These are phyloP conservation scores for Bathynomus jamesi DNA, from an alignment of 1,140 invertebrate genomes.

Conservation along the genomic window DNA sequence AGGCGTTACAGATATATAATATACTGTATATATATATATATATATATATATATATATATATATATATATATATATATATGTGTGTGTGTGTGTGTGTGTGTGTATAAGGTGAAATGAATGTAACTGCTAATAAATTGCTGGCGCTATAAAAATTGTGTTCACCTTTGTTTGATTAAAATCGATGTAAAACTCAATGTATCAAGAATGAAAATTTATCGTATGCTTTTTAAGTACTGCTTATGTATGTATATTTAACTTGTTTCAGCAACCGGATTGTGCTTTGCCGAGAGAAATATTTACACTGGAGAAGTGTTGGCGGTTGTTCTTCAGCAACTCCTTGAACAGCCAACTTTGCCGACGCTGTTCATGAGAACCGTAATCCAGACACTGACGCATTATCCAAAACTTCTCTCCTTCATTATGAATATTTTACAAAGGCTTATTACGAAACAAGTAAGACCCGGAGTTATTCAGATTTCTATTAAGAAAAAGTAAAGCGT, in stretches of 20 bases:
- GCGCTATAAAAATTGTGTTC: too few species aligned
- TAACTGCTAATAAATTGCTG: too few species aligned
- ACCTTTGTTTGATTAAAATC: too few species aligned
- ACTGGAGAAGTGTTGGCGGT: slow-evolving; percentile 73
- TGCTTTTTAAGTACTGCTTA: too few species aligned
- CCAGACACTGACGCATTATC: slow-evolving; percentile 82
- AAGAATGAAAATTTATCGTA: too few species aligned
- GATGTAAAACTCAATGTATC: too few species aligned
- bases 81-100: too few species aligned
- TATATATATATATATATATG: too few species aligned
- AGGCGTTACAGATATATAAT: too few species aligned
- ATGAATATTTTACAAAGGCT: slow-evolving; percentile 86
- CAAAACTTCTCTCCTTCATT: slow-evolving; percentile 78
- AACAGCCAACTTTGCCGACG: slow-evolving; percentile 80
- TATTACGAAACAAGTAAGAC: slow-evolving; percentile 73
- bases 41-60: too few species aligned
- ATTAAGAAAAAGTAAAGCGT: neutral
- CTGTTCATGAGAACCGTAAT: slow-evolving; percentile 93
- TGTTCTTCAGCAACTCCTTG: slow-evolving; percentile 86
- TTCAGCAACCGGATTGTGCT: slow-evolving; percentile 81
- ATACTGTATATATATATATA: too few species aligned
- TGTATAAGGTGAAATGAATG: too few species aligned
- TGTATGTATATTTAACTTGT: neutral
- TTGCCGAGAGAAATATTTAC: slow-evolving; percentile 78
- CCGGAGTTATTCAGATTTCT: neutral